Evolutionary conservation across 2,113 vertebrate genomes (phyloP).

Genomic region (Candoia aspera): DNA sequence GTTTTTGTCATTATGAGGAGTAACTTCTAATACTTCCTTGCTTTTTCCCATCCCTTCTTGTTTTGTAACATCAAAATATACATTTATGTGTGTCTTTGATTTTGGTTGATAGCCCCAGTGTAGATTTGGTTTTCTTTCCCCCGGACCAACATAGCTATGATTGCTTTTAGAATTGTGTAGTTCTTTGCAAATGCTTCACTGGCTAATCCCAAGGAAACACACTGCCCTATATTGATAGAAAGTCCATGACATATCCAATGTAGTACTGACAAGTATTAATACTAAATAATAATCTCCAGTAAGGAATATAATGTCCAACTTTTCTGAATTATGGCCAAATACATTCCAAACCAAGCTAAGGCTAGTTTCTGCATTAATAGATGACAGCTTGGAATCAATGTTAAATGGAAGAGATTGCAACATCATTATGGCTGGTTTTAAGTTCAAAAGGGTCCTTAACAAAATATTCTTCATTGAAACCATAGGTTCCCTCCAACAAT

Average conservation of each 20-base stretch:
- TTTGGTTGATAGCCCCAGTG: background rate
- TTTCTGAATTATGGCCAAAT: background rate
- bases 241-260: background rate
- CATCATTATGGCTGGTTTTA: background rate
- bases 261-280: background rate
- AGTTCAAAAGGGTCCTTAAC: background rate
- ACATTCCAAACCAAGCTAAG: background rate
- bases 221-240: background rate
- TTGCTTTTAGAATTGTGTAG: background rate
- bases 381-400: background rate
- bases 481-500: too few relatives aligned
- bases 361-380: background rate
- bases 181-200: background rate
- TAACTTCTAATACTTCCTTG: background rate
- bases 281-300: background rate
- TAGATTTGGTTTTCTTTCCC: background rate
- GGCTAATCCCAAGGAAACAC: background rate
- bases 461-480: background rate
- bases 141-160: background rate
- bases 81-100: background rate
- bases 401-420: background rate
- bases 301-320: background rate
- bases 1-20: background rate
- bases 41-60: background rate
- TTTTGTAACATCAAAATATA: background rate